A percentile compares a stretch with the other conserved stretches of the same genome.
phyloP scores from a whole-genome alignment of 2,888 invertebrate species.

The Clitarchus hookeri region DNA sequence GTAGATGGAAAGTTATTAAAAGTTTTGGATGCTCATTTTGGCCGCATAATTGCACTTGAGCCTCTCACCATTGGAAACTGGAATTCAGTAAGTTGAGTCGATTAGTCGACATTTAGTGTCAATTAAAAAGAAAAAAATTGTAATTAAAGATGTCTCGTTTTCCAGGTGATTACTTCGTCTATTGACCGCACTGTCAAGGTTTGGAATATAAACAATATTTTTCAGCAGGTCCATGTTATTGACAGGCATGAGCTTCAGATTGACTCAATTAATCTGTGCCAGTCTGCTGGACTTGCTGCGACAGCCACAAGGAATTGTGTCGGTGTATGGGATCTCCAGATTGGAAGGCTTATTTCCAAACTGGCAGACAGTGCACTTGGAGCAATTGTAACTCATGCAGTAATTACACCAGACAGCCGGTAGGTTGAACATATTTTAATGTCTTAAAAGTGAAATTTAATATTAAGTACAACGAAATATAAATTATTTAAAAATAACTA shows the following conservation, averaged over 20 bases:
- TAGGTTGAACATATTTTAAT: conserved; percentile 48
- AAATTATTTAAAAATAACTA: too few species aligned
- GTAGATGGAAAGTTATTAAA: conserved; percentile 82
- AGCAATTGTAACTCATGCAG: conserved; percentile 92
- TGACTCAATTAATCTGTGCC: conserved; percentile 74
- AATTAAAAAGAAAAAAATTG: background rate
- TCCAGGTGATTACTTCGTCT: conserved; percentile 90
- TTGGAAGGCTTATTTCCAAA: conserved; percentile 82
- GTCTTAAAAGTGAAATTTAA: too few species aligned
- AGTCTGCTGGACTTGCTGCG: conserved; percentile 66
- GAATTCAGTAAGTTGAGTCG: conserved; percentile 64
- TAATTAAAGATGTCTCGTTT: background rate
- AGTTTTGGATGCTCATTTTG: conserved; percentile 95
- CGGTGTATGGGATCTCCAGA: conserved; percentile 90
- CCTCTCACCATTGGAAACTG: conserved; percentile 85
- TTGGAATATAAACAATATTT: conserved; percentile 99
- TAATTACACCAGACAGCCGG: conserved; percentile 83
- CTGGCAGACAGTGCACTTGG: conserved; percentile 90
- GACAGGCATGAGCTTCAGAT: conserved; percentile 94
- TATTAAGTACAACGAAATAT: too few species aligned
- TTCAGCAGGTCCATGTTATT: conserved; percentile 95
- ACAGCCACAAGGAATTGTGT: conserved; percentile 94
- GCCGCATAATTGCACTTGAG: conserved; percentile 89
- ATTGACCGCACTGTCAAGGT: conserved; percentile 98
- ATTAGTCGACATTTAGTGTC: background rate